phyloP scores from a whole-genome alignment of 2,888 invertebrate genomes.

The Meteorus cinctellus region DNA sequence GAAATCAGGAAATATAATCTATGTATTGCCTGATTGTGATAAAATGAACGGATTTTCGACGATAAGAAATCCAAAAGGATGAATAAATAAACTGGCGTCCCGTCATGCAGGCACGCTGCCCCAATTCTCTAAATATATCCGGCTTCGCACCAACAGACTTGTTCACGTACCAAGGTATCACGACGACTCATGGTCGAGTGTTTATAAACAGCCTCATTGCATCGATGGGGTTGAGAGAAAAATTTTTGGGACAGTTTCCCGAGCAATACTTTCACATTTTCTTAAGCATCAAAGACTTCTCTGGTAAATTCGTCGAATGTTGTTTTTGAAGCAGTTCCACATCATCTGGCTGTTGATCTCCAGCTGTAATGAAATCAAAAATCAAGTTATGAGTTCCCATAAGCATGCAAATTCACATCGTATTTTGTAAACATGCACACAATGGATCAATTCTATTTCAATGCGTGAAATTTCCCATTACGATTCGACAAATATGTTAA shows the following conservation, averaged over 20 bases:
- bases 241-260: background rate
- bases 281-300: background rate
- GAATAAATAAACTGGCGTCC: conserved; percentile 48
- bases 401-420: no score
- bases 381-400: no score
- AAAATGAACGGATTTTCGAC: background rate
- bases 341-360: no score
- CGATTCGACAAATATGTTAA: background rate
- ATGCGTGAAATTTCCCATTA: background rate
- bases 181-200: conserved; percentile 67
- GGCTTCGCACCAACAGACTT: conserved; percentile 44
- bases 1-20: background rate
- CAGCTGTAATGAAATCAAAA: no score
- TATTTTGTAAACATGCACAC: background rate
- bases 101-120: conserved; percentile 59
- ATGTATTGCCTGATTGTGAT: background rate
- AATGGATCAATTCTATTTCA: no score
- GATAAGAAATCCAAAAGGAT: conserved; percentile 48
- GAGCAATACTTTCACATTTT: background rate
- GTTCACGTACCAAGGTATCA: conserved; percentile 55
- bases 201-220: conserved; percentile 67
- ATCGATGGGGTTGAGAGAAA: conserved; percentile 47
- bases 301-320: no score
- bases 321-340: no score
- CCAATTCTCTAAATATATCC: conserved; percentile 70